Percentiles rank a stretch among this genome's conserved stretches.
These are phyloP conservation scores for Hofmannophila pseudospretella DNA, from an alignment of 2,888 invertebrate genomes.

Conservation along the genomic window DNA sequence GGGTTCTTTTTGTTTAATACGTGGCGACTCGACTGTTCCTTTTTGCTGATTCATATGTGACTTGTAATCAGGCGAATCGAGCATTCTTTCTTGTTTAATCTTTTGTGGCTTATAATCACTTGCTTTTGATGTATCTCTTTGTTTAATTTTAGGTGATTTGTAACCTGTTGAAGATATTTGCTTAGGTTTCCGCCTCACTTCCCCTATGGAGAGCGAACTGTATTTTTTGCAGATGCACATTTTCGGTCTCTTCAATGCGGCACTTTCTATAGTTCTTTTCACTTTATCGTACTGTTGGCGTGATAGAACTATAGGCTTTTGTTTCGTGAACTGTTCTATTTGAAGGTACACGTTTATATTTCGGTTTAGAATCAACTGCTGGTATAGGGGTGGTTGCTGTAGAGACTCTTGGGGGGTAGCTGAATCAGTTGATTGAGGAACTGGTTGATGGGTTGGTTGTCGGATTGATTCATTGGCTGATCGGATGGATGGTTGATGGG, in stretches of 20 bases:
- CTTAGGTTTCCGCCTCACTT: slow-evolving; percentile 26
- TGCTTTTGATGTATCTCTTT: no score
- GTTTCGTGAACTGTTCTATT: slow-evolving; percentile 40
- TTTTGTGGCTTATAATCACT: no score
- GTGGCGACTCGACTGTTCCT: no score
- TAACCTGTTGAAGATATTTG: no score
- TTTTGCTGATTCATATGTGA: no score
- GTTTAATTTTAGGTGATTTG: no score
- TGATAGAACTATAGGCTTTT: slow-evolving; percentile 46
- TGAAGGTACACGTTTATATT: slow-evolving; percentile 47
- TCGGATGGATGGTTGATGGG: no score
- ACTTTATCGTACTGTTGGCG: slow-evolving; percentile 54
- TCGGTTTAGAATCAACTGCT: slow-evolving; percentile 35
- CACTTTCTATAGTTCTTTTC: slow-evolving; percentile 37
- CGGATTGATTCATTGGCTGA: no score
- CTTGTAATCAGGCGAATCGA: no score
- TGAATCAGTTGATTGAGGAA: background rate
- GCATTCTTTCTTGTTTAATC: no score
- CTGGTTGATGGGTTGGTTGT: background rate
- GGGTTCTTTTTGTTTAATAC: no score
- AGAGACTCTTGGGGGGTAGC: no score
- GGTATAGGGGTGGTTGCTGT: slow-evolving; percentile 17
- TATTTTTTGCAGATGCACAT: slow-evolving; percentile 15
- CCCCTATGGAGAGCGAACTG: slow-evolving; percentile 36
- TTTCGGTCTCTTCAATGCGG: slow-evolving; percentile 14